These are phyloP conservation scores for Reinhardtius hippoglossoides DNA, from an alignment of 2,113 vertebrate genomes.

Conservation along the genomic window DNA sequence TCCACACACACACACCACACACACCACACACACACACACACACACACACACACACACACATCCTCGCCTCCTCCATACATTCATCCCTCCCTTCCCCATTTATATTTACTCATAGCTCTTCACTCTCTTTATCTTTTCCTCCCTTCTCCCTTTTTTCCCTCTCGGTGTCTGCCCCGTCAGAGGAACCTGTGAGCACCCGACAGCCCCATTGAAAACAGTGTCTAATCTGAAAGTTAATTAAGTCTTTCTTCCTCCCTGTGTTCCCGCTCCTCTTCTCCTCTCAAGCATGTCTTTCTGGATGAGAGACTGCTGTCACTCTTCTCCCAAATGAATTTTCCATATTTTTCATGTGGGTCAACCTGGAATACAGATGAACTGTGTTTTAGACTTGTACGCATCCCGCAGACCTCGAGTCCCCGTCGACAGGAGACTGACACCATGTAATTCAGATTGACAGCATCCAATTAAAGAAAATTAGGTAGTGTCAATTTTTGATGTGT, in stretches of 20 bases:
- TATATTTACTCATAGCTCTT: constrained; percentile 52
- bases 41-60: constrained; percentile 12
- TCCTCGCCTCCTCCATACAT: constrained; percentile 12
- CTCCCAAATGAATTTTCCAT: constrained; percentile 51
- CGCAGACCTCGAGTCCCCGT: constrained; percentile 38
- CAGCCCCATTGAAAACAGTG: constrained; percentile 58
- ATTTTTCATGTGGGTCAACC: constrained; percentile 49
- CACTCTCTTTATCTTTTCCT: constrained; percentile 50
- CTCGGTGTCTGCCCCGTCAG: constrained; percentile 48
- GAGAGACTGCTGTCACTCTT: constrained; percentile 72
- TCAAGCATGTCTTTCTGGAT: constrained; percentile 68
- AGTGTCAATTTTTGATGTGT: constrained; percentile 58
- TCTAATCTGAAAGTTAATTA: constrained; percentile 79
- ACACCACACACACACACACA: too few species aligned
- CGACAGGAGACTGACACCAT: constrained; percentile 62
- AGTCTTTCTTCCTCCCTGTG: constrained; percentile 65
- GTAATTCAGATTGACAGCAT: constrained; percentile 72
- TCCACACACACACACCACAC: too few species aligned
- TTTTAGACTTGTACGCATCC: constrained; percentile 61
- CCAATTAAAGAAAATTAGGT: constrained; percentile 70
- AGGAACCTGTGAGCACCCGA: constrained; percentile 61
- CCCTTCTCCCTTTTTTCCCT: constrained; percentile 22
- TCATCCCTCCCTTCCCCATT: constrained; percentile 39
- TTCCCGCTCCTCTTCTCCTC: constrained; percentile 64
- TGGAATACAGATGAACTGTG: constrained; percentile 53